phyloP scores from a whole-genome alignment of 2,797 vertebrate species.

The Tapera naevia region DNA sequence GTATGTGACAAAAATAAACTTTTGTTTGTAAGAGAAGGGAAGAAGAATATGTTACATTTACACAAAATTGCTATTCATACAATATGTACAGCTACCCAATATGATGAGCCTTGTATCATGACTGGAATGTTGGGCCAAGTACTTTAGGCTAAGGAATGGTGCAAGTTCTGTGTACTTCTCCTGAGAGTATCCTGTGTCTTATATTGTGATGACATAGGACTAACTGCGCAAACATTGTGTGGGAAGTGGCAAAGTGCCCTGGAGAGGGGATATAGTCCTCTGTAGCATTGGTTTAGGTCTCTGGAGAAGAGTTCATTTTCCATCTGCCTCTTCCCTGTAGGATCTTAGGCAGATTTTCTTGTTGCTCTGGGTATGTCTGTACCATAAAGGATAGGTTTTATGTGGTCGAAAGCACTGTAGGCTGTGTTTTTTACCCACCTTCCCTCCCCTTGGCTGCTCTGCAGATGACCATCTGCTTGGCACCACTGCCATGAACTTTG shows the following conservation, averaged over 20 bases:
- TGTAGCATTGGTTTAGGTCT: background rate
- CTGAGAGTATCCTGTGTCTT: fast-evolving
- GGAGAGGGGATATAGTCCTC: background rate
- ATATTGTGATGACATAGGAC: background rate
- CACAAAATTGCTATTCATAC: background rate
- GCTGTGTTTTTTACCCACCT: background rate
- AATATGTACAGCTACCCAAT: background rate
- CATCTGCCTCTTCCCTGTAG: background rate
- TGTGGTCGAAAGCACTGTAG: background rate
- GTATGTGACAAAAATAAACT: background rate
- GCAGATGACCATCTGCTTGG: background rate
- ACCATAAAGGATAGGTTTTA: background rate
- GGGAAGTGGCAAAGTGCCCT: background rate
- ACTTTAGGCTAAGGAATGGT: background rate
- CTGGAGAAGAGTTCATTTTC: background rate
- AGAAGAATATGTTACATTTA: background rate
- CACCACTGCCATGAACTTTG: background rate
- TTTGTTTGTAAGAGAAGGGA: background rate
- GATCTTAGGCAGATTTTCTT: background rate
- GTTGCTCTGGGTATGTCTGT: background rate
- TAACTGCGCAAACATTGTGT: too few species aligned
- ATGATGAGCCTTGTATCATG: background rate
- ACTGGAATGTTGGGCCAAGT: background rate
- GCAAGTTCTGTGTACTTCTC: background rate
- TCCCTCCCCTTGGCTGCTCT: background rate